Percentiles rank a stretch among this genome's conserved stretches.
Evolutionary conservation across 2,797 vertebrate genomes (phyloP).

Genomic region (Sphenopsis melanotis): DNA sequence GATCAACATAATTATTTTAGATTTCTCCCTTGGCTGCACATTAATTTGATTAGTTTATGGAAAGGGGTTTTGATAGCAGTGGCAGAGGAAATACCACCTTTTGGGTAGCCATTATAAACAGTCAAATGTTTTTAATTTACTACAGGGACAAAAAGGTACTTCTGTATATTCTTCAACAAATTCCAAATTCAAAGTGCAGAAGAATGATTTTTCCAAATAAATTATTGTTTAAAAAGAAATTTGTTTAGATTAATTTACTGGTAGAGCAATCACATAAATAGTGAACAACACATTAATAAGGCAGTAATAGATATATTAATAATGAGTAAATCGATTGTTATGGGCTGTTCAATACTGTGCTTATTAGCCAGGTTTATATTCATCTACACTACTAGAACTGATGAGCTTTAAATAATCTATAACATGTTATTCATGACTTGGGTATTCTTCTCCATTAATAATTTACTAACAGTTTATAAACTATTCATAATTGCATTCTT

Average conservation of each 20-base stretch:
- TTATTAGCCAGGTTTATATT: conserved; percentile 23
- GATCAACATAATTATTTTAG: not conserved
- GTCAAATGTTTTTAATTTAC: not conserved
- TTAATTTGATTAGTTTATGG: not conserved
- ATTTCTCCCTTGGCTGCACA: not conserved
- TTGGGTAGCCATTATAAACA: not conserved
- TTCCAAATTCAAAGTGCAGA: not conserved
- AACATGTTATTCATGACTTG: conserved; percentile 39
- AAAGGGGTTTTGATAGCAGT: not conserved
- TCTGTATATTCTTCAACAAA: not conserved
- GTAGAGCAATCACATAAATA: not conserved
- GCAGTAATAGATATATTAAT: conserved; percentile 26
- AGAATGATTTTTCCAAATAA: not conserved
- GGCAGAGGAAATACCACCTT: not conserved
- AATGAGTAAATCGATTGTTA: conserved; percentile 13
- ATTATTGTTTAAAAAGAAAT: not conserved
- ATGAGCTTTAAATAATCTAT: conserved; percentile 56
- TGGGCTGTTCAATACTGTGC: not conserved
- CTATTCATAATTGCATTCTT: conserved; percentile 49
- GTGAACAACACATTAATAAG: conserved; percentile 14
- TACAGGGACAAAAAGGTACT: not conserved
- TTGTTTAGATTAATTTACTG: not conserved
- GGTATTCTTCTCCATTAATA: conserved; percentile 45
- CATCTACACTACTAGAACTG: not conserved
- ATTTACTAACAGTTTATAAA: conserved; percentile 53